Evolutionary conservation across 1,140 invertebrate genomes (phyloP).

Genomic region (Ridgeia piscesae): DNA sequence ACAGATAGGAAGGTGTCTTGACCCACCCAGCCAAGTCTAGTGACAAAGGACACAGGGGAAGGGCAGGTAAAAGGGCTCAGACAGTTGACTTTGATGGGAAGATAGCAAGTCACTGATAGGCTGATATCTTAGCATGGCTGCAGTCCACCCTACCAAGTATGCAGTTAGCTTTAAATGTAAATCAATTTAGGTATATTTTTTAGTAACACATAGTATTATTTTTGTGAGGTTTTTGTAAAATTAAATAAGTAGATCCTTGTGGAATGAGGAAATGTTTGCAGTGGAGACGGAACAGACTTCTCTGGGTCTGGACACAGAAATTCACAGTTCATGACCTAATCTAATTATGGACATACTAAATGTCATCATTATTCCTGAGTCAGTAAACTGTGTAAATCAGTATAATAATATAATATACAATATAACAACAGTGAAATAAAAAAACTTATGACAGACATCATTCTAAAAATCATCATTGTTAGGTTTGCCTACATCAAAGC

Average conservation of each 20-base stretch:
- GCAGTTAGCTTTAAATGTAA: background rate
- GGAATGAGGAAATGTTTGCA: background rate
- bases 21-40: background rate
- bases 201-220: background rate
- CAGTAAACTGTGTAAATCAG: background rate
- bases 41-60: background rate
- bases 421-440: background rate
- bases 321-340: background rate
- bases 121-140: background rate
- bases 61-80: background rate
- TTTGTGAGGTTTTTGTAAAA: background rate
- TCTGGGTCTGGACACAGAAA: background rate
- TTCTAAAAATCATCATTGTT: background rate
- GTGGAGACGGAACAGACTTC: background rate
- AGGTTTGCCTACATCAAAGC: background rate
- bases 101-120: background rate
- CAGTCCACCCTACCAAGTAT: background rate
- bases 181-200: background rate
- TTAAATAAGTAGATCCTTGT: background rate
- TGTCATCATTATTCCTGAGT: background rate
- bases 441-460: background rate
- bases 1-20: background rate
- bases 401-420: too few relatives aligned
- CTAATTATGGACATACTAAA: background rate
- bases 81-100: background rate